Conservation (phyloP, 2,888 invertebrate species). For the Bombylius discolor region DNA sequence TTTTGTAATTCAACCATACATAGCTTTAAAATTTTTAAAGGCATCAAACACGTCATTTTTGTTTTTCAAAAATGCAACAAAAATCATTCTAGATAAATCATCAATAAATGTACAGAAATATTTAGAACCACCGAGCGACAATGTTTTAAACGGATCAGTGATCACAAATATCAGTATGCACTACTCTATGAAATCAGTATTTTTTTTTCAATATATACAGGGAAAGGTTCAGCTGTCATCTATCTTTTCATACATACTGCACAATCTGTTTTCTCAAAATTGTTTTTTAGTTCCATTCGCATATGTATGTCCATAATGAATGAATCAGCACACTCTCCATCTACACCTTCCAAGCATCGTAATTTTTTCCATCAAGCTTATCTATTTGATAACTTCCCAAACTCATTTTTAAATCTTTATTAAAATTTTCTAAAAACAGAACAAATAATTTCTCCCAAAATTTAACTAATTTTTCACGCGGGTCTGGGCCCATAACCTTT, state of each 20-base stretch:
- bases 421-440: too few species aligned
- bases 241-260: not conserved
- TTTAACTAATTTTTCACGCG: too few species aligned
- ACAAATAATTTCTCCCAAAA: too few species aligned
- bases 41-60: conserved; percentile 11
- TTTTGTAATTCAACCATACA: conserved; percentile 12
- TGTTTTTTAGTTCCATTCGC: not conserved
- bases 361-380: too few species aligned
- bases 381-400: too few species aligned
- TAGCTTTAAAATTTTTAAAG: conserved; percentile 12
- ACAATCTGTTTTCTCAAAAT: not conserved
- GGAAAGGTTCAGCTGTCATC: not conserved
- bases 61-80: conserved; percentile 13
- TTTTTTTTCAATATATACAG: not conserved
- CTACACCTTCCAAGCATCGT: too few species aligned
- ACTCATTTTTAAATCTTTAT: too few species aligned
- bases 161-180: not conserved
- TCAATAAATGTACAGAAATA: conserved; percentile 16
- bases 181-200: not conserved
- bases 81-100: conserved; percentile 8
- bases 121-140: conserved; percentile 7
- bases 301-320: too few species aligned
- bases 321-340: too few species aligned
- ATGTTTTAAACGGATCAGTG: not conserved
- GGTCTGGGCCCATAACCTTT: too few species aligned